A percentile compares a stretch with the other conserved stretches of the same genome.
phyloP scores from a whole-genome alignment of 2,113 vertebrate species.

The Pedetes capensis region DNA sequence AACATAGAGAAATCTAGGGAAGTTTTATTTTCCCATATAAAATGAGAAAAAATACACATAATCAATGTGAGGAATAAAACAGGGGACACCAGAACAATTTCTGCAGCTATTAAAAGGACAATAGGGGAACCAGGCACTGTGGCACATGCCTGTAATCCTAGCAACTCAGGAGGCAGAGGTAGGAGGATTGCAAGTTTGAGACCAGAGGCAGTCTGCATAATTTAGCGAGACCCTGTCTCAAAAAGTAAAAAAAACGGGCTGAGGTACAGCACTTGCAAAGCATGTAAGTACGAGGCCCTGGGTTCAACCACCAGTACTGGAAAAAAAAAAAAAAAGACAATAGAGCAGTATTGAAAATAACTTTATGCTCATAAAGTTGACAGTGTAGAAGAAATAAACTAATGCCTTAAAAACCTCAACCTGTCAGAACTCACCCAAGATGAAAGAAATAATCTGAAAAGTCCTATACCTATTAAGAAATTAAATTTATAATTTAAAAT shows the following conservation, averaged over 20 bases:
- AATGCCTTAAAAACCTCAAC: not conserved
- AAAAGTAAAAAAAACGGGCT: too few species aligned
- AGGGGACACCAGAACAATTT: not conserved
- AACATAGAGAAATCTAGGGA: not conserved
- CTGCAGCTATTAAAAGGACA: not conserved
- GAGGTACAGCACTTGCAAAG: too few species aligned
- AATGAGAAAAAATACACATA: not conserved
- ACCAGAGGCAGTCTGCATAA: too few species aligned
- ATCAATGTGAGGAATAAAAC: not conserved
- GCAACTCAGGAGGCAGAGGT: too few species aligned
- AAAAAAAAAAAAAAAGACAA: not conserved
- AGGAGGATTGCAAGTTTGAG: too few species aligned
- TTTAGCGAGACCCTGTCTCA: too few species aligned
- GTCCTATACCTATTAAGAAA: not conserved
- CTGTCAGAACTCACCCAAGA: not conserved
- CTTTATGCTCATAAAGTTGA: not conserved
- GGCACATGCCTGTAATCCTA: too few species aligned
- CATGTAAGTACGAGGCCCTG: too few species aligned
- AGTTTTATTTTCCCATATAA: not conserved
- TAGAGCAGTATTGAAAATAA: not conserved
- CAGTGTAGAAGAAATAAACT: not conserved
- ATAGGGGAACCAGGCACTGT: too few species aligned
- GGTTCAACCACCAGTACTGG: too few species aligned
- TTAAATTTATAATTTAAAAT: conserved; percentile 13
- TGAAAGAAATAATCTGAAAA: not conserved